Conservation (phyloP, 2,113 vertebrate species). For the Hystrix brachyura region DNA sequence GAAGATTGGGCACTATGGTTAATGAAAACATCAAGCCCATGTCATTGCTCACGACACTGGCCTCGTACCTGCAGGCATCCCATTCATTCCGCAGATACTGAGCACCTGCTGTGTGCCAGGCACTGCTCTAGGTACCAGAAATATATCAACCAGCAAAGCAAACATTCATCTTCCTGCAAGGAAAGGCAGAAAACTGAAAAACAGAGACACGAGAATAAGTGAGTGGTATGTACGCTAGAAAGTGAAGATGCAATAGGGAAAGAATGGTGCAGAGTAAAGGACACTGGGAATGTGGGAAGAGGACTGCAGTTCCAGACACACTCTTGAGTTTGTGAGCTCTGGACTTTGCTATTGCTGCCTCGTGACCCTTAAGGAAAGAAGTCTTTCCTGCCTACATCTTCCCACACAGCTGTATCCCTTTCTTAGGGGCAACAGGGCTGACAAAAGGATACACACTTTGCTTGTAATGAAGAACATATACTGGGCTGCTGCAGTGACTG, state of each 20-base stretch:
- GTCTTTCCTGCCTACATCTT: background rate
- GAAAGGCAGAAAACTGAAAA: background rate
- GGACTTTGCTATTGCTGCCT: background rate
- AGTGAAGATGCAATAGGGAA: background rate
- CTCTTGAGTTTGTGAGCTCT: background rate
- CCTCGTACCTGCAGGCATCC: background rate
- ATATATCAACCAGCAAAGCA: background rate
- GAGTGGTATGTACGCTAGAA: no score
- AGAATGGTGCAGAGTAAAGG: no score
- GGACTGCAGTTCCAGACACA: background rate
- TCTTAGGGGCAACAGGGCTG: background rate
- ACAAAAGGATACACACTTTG: background rate
- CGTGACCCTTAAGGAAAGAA: background rate
- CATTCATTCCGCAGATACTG: background rate
- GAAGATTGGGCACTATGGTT: accelerated
- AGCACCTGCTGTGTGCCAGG: background rate
- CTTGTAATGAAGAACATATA: background rate
- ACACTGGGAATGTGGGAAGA: accelerated
- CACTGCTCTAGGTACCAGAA: background rate
- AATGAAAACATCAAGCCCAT: background rate
- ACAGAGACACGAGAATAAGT: background rate
- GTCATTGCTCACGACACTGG: background rate
- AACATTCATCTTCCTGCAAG: background rate
- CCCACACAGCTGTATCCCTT: background rate
- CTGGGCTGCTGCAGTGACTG: background rate